A percentile compares a stretch with the other conserved stretches of the same genome.
Evolutionary conservation across 1,140 invertebrate genomes (phyloP).

Genomic region (Samia ricini): DNA sequence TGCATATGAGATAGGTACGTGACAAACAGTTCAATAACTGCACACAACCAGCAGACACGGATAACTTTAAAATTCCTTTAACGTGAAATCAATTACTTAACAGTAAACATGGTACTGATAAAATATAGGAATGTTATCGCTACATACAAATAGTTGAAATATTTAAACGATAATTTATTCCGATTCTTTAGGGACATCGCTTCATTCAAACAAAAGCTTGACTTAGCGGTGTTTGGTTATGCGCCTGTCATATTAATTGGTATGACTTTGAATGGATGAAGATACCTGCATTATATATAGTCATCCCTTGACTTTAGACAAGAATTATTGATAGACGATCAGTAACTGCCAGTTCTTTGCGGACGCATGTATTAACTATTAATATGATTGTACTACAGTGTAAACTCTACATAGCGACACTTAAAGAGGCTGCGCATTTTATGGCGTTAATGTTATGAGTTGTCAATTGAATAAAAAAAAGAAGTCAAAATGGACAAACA

Average conservation of each 20-base stretch:
- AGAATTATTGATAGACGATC: slow-evolving; percentile 4
- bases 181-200: neutral
- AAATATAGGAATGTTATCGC: neutral
- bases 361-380: no score
- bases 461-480: no score
- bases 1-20: no score
- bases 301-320: slow-evolving; percentile 19
- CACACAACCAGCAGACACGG: no score
- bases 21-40: no score
- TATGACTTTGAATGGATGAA: slow-evolving; percentile 18
- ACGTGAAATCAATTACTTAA: neutral
- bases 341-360: neutral
- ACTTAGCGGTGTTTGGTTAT: slow-evolving; percentile 28
- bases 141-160: neutral
- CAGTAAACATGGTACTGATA: neutral
- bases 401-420: no score
- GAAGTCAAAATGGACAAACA: no score
- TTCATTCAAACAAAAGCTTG: slow-evolving; percentile 7
- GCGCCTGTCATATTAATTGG: slow-evolving; percentile 37
- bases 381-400: no score
- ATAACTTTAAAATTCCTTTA: neutral
- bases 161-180: neutral
- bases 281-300: slow-evolving; percentile 26
- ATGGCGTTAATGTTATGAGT: no score
- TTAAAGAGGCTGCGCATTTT: no score